These are phyloP conservation scores for Drosophila lini DNA, from an alignment of 1,140 invertebrate species.

Conservation along the genomic window DNA sequence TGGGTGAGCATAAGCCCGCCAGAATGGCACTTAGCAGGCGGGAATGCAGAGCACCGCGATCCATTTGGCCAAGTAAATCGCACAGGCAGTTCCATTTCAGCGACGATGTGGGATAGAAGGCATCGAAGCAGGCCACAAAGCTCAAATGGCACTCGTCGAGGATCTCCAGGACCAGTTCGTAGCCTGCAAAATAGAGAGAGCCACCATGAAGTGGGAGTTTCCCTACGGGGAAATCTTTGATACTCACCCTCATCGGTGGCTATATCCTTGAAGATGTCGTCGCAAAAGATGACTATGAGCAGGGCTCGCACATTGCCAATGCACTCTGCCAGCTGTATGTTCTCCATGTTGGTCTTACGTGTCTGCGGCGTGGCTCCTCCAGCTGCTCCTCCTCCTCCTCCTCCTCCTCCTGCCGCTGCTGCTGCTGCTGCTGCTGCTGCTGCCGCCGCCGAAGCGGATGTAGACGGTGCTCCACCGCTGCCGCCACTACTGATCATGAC, in stretches of 20 bases:
- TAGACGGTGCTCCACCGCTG: constrained; percentile 19
- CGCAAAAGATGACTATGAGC: constrained; percentile 93
- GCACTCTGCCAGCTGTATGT: constrained; percentile 91
- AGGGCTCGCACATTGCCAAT: constrained; percentile 94
- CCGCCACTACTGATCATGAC: constrained; percentile 19
- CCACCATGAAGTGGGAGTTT: neutral
- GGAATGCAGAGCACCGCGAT: constrained; percentile 86
- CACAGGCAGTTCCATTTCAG: constrained; percentile 97
- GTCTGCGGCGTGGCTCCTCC: constrained; percentile 52
- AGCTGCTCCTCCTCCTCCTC: neutral
- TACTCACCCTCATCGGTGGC: constrained; percentile 72
- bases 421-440: neutral
- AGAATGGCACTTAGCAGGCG: constrained; percentile 92
- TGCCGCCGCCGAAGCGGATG: constrained; percentile 8
- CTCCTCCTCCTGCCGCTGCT: neutral
- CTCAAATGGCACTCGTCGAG: constrained; percentile 95
- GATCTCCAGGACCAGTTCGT: constrained; percentile 89
- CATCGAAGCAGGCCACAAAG: constrained; percentile 96
- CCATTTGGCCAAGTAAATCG: constrained; percentile 91
- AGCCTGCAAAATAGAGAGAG: constrained; percentile 62
- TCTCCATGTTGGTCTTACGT: constrained; percentile 88
- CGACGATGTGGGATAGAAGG: constrained; percentile 96
- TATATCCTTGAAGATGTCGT: constrained; percentile 87
- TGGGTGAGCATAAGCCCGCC: constrained; percentile 91
- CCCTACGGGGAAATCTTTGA: too few relatives aligned